phyloP scores from a whole-genome alignment of 2,113 vertebrate genomes.

The Festucalex cinctus region DNA sequence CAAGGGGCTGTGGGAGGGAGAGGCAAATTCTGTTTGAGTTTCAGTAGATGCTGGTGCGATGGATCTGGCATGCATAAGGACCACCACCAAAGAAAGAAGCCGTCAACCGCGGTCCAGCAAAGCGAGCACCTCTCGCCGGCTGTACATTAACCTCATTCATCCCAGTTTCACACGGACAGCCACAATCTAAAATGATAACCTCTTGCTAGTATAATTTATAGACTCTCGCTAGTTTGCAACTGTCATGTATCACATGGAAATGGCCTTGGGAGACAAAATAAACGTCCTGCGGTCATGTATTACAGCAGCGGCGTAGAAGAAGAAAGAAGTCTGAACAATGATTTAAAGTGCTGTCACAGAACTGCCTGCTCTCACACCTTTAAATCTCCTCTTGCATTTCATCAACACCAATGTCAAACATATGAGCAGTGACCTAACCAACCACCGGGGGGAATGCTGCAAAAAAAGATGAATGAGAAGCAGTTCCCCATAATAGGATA shows the following conservation, averaged over 20 bases:
- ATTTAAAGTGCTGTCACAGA: background rate
- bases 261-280: conserved; percentile 4
- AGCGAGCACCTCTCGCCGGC: no score
- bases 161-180: background rate
- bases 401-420: background rate
- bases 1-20: no score
- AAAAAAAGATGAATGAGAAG: conserved; percentile 11
- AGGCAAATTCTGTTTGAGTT: no score
- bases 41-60: no score
- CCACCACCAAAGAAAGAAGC: no score
- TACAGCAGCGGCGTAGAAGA: background rate
- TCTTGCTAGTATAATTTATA: background rate
- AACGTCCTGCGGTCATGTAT: background rate
- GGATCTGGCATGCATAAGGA: no score
- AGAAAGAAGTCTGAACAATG: background rate
- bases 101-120: no score
- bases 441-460: conserved; percentile 37
- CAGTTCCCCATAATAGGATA: background rate
- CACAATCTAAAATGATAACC: background rate
- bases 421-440: background rate
- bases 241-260: conserved; percentile 6
- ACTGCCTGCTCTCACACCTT: background rate
- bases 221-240: background rate
- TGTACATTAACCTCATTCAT: no score
- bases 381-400: background rate